Conservation (phyloP, 2,888 invertebrate genomes). For the Adelognathus sp. region DNA sequence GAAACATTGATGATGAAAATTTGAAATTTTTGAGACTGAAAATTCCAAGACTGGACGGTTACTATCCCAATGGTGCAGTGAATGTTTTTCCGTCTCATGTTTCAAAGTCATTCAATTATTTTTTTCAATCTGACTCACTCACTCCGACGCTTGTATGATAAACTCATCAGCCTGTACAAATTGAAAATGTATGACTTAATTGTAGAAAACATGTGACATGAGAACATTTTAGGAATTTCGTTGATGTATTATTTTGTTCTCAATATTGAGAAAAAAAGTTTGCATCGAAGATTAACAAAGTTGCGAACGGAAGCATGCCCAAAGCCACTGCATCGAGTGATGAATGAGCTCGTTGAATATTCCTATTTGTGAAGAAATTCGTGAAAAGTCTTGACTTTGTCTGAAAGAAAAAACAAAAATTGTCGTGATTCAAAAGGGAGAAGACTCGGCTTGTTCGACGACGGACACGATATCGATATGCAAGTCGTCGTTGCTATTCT, state of each 20-base stretch:
- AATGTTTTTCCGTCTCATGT: no score
- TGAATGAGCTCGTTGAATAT: neutral
- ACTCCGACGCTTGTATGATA: no score
- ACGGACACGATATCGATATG: constrained; percentile 93
- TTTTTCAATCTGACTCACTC: no score
- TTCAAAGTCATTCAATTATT: no score
- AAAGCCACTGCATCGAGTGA: neutral
- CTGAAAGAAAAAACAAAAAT: constrained; percentile 19
- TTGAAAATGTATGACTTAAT: no score
- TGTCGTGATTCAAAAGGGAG: constrained; percentile 82
- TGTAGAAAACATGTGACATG: neutral
- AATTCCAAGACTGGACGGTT: no score
- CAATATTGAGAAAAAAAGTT: neutral
- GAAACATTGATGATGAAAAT: no score
- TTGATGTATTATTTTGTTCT: neutral
- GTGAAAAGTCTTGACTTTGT: neutral
- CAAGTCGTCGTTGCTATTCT: constrained; percentile 95
- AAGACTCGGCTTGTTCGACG: constrained; percentile 88
- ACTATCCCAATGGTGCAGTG: no score
- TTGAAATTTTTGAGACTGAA: no score
- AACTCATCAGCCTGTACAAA: no score
- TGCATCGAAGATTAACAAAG: neutral
- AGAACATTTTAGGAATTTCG: neutral
- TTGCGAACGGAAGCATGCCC: constrained; percentile 15
- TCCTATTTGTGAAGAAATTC: neutral